These are phyloP conservation scores for Pterobdella sp. DNA, from an alignment of 2,888 invertebrate genomes.

Conservation along the genomic window DNA sequence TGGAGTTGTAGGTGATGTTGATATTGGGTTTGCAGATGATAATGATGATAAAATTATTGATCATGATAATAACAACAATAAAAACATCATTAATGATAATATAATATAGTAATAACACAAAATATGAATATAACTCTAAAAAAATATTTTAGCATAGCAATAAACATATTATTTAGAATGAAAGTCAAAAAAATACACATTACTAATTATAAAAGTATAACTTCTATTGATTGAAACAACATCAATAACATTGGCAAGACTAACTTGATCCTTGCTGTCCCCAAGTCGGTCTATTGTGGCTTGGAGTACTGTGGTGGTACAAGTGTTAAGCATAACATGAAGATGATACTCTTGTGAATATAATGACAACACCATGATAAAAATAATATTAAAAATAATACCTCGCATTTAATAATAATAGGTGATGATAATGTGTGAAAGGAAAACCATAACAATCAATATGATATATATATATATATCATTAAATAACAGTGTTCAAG, in stretches of 20 bases:
- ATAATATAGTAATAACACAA: neutral
- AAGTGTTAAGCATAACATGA: neutral
- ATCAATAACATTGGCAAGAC: slow-evolving; percentile 26
- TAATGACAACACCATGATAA: too few relatives aligned
- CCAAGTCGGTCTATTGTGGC: slow-evolving; percentile 50
- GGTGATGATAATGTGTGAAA: too few relatives aligned
- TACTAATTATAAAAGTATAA: too few relatives aligned
- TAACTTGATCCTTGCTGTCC: slow-evolving; percentile 51
- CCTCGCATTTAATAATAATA: too few relatives aligned
- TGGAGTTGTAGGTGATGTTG: too few relatives aligned
- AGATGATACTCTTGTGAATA: neutral
- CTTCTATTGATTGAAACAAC: too few relatives aligned
- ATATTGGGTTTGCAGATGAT: neutral
- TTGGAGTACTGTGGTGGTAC: slow-evolving; percentile 44
- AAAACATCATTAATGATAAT: neutral
- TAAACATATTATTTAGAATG: neutral
- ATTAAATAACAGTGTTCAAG: too few relatives aligned
- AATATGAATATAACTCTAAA: neutral
- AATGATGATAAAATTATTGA: slow-evolving; percentile 5
- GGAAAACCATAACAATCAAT: too few relatives aligned
- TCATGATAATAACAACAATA: neutral
- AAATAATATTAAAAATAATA: too few relatives aligned
- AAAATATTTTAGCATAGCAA: neutral
- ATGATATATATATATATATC: too few relatives aligned
- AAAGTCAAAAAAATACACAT: too few relatives aligned